Evolutionary conservation across 2,797 vertebrate species (phyloP).

Genomic region (Falco rusticolus): DNA sequence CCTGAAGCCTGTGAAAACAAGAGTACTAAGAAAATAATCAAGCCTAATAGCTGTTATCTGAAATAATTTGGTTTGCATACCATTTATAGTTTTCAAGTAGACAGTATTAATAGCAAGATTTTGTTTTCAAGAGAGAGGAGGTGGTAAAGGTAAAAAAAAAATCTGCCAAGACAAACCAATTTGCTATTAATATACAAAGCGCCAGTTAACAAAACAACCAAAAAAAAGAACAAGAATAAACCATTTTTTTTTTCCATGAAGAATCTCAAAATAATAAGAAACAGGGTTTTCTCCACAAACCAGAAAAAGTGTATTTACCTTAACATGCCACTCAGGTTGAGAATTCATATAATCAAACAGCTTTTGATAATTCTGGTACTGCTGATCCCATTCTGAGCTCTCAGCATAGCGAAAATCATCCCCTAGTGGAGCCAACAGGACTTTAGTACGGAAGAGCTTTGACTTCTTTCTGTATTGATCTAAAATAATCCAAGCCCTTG

Average conservation of each 20-base stretch:
- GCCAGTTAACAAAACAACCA: neutral
- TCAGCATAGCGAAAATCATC: constrained; percentile 92
- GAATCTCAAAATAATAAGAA: neutral
- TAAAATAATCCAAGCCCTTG: constrained; percentile 86
- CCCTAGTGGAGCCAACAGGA: constrained; percentile 87
- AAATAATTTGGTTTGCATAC: neutral
- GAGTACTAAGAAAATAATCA: neutral
- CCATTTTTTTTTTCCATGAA: neutral
- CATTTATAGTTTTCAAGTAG: neutral
- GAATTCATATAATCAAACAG: constrained; percentile 92
- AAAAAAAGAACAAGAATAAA: neutral
- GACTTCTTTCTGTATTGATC: constrained; percentile 96
- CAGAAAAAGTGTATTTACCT: constrained; percentile 76
- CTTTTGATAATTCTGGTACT: constrained; percentile 92
- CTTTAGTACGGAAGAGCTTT: constrained; percentile 87
- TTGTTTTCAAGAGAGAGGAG: neutral
- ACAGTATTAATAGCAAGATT: neutral
- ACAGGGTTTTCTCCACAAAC: neutral
- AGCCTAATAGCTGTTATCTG: neutral
- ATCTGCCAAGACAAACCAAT: neutral
- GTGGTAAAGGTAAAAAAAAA: neutral
- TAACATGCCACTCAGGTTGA: constrained; percentile 85
- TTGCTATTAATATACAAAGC: neutral
- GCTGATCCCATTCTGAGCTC: constrained; percentile 89
- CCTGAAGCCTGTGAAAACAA: neutral